Base-by-base conservation (phyloP, 2,888 invertebrate species). In the Himalopsyche japonica region DNA sequence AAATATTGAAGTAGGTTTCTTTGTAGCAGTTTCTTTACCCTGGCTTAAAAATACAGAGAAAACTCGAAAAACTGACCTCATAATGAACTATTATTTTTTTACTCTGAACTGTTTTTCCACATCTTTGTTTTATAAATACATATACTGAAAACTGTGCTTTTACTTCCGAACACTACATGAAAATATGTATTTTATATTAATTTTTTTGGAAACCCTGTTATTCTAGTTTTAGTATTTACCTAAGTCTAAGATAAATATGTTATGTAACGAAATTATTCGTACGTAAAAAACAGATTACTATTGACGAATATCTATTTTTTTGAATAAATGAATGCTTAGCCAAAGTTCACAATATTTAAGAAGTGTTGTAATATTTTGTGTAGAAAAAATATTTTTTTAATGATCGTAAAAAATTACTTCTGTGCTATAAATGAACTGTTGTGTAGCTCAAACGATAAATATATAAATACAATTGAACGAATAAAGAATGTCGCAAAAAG, bases 181-280 rank as follows among this genome's bases (percentile, higher is more conserved):
- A 82, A 82, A 82, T 82, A 82, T 82, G 34, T 70, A 5, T 43
- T 57, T 57, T 57, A 20, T 57, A 20, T 57, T n/a, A n/a, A n/a
- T 57, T 20, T 57, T 64, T 84, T 83, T 81, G 79, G 57, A 20
- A 86, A 86, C 86, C 86, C 86, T 86, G 86, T 86, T 80, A 86
- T 32, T 82, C 84, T 84, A 84, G 57, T 82, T 78, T n/a, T 43
- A 43, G 34, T 37, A 43, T 78, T 15, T 24, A 78, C 24, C 43
- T 24, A 78, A 37, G 6, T 37, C 37, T 34, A 78, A 5, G 18
- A 24, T n/a, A 78, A 78, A 78, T 24, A 78, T 57, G 8, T 24
- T 78, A 78, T n/a, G 32, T 18, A n/a, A 77, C 27, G 10, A 77
- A 32, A 77, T 77, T 77, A 30, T 77, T 77, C 32, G 15, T 30